Percentiles rank a stretch among this genome's conserved stretches.
Evolutionary conservation across 2,113 vertebrate species (phyloP).

Genomic region (Greenwoodochromis staneri): DNA sequence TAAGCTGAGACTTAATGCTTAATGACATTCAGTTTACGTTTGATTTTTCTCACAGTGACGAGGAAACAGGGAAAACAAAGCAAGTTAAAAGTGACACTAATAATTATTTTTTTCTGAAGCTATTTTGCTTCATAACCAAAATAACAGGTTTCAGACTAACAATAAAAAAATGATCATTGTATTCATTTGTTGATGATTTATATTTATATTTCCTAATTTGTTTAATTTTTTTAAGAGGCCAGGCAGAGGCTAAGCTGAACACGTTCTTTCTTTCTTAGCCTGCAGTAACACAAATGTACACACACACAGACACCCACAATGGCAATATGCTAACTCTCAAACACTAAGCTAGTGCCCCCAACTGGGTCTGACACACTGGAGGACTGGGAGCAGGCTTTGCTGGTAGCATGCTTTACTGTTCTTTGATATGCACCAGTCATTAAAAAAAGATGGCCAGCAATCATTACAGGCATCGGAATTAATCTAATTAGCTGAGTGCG

Average conservation of each 20-base stretch:
- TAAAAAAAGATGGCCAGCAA: slow-evolving; percentile 77
- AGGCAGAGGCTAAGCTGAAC: slow-evolving; percentile 38
- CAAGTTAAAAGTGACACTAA: not conserved
- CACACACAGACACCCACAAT: not conserved
- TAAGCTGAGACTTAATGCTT: slow-evolving; percentile 30
- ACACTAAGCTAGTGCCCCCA: slow-evolving; percentile 40
- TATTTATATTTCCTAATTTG: slow-evolving; percentile 18
- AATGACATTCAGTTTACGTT: slow-evolving; percentile 16
- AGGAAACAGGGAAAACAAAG: not conserved
- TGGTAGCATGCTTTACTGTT: slow-evolving; percentile 54
- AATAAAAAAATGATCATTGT: slow-evolving; percentile 4
- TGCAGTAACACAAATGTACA: slow-evolving; percentile 31
- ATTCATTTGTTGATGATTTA: not conserved
- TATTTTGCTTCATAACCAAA: not conserved
- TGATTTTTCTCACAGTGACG: slow-evolving; percentile 11
- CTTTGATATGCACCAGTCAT: slow-evolving; percentile 75
- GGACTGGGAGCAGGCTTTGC: not conserved
- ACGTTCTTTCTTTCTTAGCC: slow-evolving; percentile 43
- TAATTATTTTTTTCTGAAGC: not conserved
- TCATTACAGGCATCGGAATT: slow-evolving; percentile 76
- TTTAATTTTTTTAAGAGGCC: not conserved
- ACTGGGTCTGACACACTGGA: slow-evolving; percentile 18
- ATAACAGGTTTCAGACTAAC: not conserved
- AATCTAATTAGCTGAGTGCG: slow-evolving; percentile 70
- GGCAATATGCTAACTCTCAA: slow-evolving; percentile 30